Evolutionary conservation across 2,113 vertebrate species (phyloP).

Genomic region (Urocolius indicus): DNA sequence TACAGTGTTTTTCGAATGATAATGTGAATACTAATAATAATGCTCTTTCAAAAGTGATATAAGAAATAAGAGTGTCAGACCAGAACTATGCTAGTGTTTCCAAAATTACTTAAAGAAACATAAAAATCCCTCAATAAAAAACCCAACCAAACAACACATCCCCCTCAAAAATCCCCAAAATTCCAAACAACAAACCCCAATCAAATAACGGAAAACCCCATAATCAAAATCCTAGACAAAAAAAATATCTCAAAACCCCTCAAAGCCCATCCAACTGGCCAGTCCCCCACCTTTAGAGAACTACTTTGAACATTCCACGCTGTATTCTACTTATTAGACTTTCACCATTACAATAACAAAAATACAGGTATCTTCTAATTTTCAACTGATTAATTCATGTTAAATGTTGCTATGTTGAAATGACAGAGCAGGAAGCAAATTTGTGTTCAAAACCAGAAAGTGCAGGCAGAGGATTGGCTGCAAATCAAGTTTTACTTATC

Average conservation of each 20-base stretch:
- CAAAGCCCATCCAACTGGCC: too few species aligned
- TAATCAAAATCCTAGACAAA: too few species aligned
- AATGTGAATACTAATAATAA: neutral
- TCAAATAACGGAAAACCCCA: neutral
- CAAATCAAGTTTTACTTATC: neutral
- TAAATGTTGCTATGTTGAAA: neutral
- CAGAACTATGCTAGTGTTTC: neutral
- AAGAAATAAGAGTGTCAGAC: neutral
- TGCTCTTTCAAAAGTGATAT: neutral
- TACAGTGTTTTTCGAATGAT: neutral
- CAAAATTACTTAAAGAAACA: neutral
- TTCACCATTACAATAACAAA: neutral
- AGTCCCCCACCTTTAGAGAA: neutral
- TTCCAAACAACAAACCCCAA: neutral
- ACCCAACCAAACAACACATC: neutral
- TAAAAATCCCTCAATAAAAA: neutral
- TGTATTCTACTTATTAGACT: neutral
- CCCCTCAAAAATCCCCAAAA: neutral
- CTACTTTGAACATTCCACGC: neutral
- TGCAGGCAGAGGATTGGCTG: neutral
- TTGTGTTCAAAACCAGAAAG: neutral
- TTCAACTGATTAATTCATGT: neutral
- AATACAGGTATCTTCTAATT: neutral
- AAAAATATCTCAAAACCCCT: too few species aligned
- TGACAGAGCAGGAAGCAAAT: neutral